Base-by-base conservation (phyloP, 2,888 invertebrate genomes). In the Meghimatium bilineatum region DNA sequence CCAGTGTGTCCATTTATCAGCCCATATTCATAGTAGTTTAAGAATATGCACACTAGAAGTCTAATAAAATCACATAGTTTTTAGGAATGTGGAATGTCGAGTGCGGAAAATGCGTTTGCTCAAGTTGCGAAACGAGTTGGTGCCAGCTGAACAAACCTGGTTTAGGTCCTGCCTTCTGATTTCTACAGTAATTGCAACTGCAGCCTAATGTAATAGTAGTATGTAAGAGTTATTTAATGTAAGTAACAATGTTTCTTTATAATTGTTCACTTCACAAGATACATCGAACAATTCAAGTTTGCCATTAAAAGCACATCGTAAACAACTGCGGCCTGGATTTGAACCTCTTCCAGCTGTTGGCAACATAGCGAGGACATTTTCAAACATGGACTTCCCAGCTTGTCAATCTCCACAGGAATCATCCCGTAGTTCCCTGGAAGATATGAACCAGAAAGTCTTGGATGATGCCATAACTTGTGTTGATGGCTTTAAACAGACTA, bases 401-500 rank as follows among this genome's bases (percentile, higher is more conserved):
- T 3, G 23, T 38, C 72, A 88, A 36, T 88, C 69, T 52, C 32
- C n/a, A 20, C 60, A 67, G 71, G 80, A 32, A 29, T 76, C 26
- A 60, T 69, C 76, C 60, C 69, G 29, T 32, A 34, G 26, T 36
- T 67, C 26, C 67, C 66, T 44, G 6, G 67, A 69, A 60, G 81
- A 81, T 17, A 17, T 63, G 17, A 71, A 69, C 77, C 77, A 78
- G 52, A 56, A 38, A 38, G 91, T 91, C 32, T 85, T 91, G 34
- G 87, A 88, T 14, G 87, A 87, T 26, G 87, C 89, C 77, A 87
- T 88, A 74, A 88, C 88, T 85, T 88, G 89, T 76, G 79, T 88
- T 36, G 84, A 80, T 14, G 85, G 91, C 60, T 91, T 90, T 83
- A 90, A 92, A 69, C 88, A 87, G 80, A 91, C 91, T 14, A 88